Conservation (phyloP, 2,888 invertebrate genomes). For the Orthosia cruda region DNA sequence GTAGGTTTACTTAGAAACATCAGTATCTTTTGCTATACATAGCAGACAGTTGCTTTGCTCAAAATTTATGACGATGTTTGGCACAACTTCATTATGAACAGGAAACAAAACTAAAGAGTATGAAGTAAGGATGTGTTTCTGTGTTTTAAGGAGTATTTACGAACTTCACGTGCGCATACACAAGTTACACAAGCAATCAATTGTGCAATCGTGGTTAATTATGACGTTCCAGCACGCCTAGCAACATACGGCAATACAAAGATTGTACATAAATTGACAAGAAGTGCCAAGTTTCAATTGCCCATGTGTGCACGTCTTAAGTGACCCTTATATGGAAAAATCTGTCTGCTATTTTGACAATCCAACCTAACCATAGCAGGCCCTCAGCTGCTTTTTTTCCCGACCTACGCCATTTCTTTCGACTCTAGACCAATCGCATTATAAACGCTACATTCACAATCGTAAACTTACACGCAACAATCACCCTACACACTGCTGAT, state of each 20-base stretch:
- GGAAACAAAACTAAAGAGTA: too few relatives aligned
- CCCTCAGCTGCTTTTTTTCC: constrained; percentile 28
- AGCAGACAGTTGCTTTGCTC: neutral
- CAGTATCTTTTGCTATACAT: neutral
- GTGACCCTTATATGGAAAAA: neutral
- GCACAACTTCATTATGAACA: too few relatives aligned
- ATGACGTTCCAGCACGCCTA: neutral
- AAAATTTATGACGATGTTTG: too few relatives aligned
- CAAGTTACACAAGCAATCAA: too few relatives aligned
- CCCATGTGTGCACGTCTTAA: too few relatives aligned
- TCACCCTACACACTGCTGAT: constrained; percentile 30
- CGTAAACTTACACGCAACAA: neutral
- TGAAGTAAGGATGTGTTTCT: neutral
- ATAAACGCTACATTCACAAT: neutral
- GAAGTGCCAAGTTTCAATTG: too few relatives aligned
- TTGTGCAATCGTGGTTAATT: too few relatives aligned
- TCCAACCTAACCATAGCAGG: neutral
- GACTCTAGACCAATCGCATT: constrained; percentile 8
- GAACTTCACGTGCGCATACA: too few relatives aligned
- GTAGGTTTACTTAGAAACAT: neutral
- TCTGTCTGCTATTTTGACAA: neutral
- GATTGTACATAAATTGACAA: too few relatives aligned
- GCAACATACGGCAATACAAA: neutral
- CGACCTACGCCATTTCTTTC: constrained; percentile 27
- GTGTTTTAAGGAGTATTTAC: too few relatives aligned